Evolutionary conservation across 2,113 vertebrate species (phyloP).

Genomic region (Python bivittatus): DNA sequence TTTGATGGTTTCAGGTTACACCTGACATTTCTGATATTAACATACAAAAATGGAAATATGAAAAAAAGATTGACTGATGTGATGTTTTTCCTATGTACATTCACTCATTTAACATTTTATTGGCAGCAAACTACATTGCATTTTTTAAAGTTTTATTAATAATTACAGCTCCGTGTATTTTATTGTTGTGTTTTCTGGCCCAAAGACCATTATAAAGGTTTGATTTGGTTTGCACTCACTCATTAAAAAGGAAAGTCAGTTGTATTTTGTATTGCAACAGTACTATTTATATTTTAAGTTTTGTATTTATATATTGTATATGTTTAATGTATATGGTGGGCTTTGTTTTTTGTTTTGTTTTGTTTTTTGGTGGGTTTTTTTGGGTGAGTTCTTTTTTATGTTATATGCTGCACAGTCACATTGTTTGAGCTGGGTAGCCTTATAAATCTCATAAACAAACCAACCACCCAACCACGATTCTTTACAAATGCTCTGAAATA

Average conservation of each 20-base stretch:
- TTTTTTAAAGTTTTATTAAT: background rate
- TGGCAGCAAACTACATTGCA: background rate
- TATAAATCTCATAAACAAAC: background rate
- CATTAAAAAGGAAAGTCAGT: background rate
- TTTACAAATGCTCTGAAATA: background rate
- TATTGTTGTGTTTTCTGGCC: background rate
- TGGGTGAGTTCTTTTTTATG: background rate
- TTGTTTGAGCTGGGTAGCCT: background rate
- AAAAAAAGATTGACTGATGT: background rate
- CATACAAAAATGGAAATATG: background rate
- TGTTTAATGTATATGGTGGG: background rate
- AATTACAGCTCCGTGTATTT: background rate
- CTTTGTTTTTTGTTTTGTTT: too few relatives aligned
- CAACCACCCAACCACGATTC: background rate
- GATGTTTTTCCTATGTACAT: background rate
- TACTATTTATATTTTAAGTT: background rate
- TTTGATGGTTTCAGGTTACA: background rate
- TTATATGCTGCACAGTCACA: background rate
- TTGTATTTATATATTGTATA: background rate
- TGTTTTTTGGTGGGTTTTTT: too few relatives aligned
- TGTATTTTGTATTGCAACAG: background rate
- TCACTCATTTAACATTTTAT: background rate
- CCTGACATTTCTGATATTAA: background rate
- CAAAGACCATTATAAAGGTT: background rate
- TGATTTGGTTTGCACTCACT: background rate